Percentiles rank a stretch among this genome's conserved stretches.
These are phyloP conservation scores for Bombus pyrosoma DNA, from an alignment of 1,140 invertebrate species.

Conservation along the genomic window DNA sequence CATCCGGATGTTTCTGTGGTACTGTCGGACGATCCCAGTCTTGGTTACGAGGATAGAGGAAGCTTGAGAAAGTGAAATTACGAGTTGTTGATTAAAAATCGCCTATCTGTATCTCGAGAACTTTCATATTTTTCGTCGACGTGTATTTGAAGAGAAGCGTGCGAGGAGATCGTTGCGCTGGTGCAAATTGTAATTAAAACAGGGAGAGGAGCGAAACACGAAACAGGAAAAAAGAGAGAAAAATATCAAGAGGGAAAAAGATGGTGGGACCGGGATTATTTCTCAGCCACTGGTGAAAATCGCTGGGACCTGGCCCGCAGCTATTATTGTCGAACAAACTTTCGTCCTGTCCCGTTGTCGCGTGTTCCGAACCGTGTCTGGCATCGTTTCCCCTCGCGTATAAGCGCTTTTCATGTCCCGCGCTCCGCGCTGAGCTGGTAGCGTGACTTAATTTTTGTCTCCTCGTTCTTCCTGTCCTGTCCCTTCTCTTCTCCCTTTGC, in stretches of 20 bases:
- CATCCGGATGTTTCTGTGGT: background rate
- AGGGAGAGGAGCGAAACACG: background rate
- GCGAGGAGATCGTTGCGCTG: background rate
- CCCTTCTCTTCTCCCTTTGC: background rate
- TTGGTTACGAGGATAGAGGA: no score
- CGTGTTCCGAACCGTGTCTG: conserved; percentile 28
- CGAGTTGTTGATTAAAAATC: conserved; percentile 2
- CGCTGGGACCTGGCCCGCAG: conserved; percentile 13
- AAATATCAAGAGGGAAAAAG: background rate
- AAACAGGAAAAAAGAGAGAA: background rate
- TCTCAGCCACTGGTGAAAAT: conserved; percentile 18
- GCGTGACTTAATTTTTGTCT: conserved; percentile 48
- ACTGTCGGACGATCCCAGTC: background rate
- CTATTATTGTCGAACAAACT: conserved; percentile 25
- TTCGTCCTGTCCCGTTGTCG: conserved; percentile 33
- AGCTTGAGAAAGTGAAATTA: background rate
- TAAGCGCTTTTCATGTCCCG: conserved; percentile 16
- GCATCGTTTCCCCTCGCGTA: no score
- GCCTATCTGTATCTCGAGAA: no score
- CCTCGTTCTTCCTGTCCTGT: conserved; percentile 36
- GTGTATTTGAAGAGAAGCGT: no score
- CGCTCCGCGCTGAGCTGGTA: conserved; percentile 28
- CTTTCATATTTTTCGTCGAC: background rate
- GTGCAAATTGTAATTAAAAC: conserved; percentile 45
- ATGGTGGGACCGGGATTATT: background rate